These are phyloP conservation scores for Taenaris catops DNA, from an alignment of 2,888 invertebrate genomes.

Conservation along the genomic window DNA sequence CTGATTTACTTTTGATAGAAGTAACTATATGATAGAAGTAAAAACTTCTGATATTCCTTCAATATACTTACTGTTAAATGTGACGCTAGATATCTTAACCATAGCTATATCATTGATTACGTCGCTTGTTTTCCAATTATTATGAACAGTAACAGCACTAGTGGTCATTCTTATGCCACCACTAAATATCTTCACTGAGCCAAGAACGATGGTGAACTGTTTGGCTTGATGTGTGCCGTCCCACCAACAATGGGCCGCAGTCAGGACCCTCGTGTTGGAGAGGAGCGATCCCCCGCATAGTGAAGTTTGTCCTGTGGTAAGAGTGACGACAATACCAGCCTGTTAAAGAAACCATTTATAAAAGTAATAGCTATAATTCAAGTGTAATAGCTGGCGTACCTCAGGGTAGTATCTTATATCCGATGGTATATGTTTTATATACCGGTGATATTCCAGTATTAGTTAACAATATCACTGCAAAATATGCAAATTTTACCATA, in stretches of 20 bases:
- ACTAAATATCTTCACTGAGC: constrained; percentile 52
- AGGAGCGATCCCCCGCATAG: constrained; percentile 60
- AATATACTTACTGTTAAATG: constrained; percentile 53
- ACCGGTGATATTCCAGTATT: too few species aligned
- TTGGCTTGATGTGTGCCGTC: constrained; percentile 51
- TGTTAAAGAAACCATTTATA: too few species aligned
- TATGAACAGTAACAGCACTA: constrained; percentile 41
- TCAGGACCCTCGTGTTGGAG: constrained; percentile 48
- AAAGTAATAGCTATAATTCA: too few species aligned
- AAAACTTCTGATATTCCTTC: too few species aligned
- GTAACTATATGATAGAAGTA: too few species aligned
- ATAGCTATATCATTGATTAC: constrained; percentile 53
- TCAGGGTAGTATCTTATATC: too few species aligned
- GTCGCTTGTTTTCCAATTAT: constrained; percentile 43
- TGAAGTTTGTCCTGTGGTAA: constrained; percentile 49
- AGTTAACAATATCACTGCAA: too few species aligned
- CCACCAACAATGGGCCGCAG: constrained; percentile 69
- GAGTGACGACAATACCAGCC: constrained; percentile 50
- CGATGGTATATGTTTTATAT: too few species aligned
- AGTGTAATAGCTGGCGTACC: too few species aligned
- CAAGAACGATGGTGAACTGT: constrained; percentile 53
- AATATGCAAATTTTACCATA: too few species aligned
- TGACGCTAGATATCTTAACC: constrained; percentile 39
- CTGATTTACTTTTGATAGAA: too few species aligned
- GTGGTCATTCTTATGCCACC: constrained; percentile 54